Evolutionary conservation across 1,140 invertebrate genomes (phyloP).

Genomic region (Drosophila sproati): DNA sequence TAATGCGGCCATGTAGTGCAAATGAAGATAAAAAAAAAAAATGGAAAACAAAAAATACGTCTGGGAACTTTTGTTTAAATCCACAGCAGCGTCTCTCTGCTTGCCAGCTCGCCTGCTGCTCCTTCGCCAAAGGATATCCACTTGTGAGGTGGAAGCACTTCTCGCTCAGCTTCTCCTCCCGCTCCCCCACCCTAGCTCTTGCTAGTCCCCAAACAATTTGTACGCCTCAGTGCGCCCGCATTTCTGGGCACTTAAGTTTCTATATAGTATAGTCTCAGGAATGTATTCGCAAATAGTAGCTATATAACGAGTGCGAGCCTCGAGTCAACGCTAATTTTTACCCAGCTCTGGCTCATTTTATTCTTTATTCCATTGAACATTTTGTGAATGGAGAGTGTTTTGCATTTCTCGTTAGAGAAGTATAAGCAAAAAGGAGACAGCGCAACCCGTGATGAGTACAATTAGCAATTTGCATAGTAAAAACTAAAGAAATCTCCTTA

Average conservation of each 20-base stretch:
- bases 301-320: constrained; percentile 27
- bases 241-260: constrained; percentile 82
- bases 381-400: constrained; percentile 78
- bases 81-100: constrained; percentile 32
- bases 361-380: constrained; percentile 65
- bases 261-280: constrained; percentile 47
- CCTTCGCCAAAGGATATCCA: constrained; percentile 11
- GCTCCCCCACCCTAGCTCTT: constrained; percentile 16
- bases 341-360: constrained; percentile 31
- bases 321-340: constrained; percentile 63
- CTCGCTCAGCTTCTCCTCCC: constrained; percentile 13
- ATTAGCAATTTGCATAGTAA: constrained; percentile 81
- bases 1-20: constrained; percentile 57
- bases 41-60: constrained; percentile 49
- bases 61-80: constrained; percentile 76
- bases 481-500: constrained; percentile 65
- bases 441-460: constrained; percentile 69
- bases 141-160: constrained; percentile 24
- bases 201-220: constrained; percentile 76
- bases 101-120: background rate
- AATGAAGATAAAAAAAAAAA: constrained; percentile 50
- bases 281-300: constrained; percentile 7
- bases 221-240: constrained; percentile 77
- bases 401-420: constrained; percentile 77
- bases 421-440: background rate